Evolutionary conservation across 37 sponge, comb jelly and placozoan genomes (phyloP).

Genomic region (Eunapius fragilis): DNA sequence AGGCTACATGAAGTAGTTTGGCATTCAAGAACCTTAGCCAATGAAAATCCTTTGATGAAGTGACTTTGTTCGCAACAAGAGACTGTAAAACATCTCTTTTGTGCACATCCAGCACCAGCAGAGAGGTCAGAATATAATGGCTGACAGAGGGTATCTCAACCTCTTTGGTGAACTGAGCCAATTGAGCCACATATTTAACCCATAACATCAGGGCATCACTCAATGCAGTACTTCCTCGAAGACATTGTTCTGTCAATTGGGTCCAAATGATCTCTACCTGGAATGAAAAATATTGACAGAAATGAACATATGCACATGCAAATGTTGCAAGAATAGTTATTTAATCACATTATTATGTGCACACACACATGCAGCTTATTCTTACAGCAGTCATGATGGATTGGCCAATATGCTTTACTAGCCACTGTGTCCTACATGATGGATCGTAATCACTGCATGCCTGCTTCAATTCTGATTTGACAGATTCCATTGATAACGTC

Average conservation of each 20-base stretch:
- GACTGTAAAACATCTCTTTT: constrained; percentile 59
- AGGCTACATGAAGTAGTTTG: no score
- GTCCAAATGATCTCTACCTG: constrained; percentile 65
- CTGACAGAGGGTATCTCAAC: background rate
- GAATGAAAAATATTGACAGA: background rate
- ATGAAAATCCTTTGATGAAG: constrained; percentile 53
- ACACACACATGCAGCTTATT: background rate
- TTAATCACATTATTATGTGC: background rate
- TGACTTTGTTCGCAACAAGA: constrained; percentile 28
- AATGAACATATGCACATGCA: no score
- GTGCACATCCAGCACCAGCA: constrained; percentile 70
- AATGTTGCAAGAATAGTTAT: no score
- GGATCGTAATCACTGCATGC: background rate
- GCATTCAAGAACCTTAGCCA: constrained; percentile 75
- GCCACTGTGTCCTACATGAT: constrained; percentile 2
- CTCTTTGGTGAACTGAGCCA: constrained; percentile 15
- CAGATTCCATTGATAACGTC: constrained; percentile 27
- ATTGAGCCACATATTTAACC: constrained; percentile 32
- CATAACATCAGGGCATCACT: constrained; percentile 13
- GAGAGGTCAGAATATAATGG: constrained; percentile 28
- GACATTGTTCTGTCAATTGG: constrained; percentile 43
- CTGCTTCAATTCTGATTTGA: constrained; percentile 13
- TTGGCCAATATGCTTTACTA: constrained; percentile 21
- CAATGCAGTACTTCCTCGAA: constrained; percentile 6
- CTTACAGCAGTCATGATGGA: constrained; percentile 33